Base-by-base conservation (phyloP, 2,888 invertebrate species). In the Nomada fabriciana region DNA sequence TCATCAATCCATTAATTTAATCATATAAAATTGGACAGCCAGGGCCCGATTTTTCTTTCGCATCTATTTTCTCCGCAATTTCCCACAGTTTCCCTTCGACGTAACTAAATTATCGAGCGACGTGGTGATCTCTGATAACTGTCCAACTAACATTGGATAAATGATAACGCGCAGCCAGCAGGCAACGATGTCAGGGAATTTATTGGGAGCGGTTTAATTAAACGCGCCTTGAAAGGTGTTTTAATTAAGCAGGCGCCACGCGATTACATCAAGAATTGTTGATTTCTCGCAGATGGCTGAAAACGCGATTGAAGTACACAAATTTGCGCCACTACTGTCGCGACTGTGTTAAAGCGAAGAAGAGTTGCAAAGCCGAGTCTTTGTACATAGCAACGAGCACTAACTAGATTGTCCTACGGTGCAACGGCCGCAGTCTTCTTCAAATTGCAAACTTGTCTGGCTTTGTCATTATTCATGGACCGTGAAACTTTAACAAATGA, bases 201-300 rank as follows among this genome's bases (percentile, higher is more conserved):
- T 71, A 65, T 71, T 52, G 23, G 52, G 47, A 20, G 64, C 42
- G 29, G 71, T 65, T 71, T 71, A 71, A 76, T 76, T 76, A 76
- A 76, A 71, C 55, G 23, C 29, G 23, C n/a, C 76, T 36, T 29
- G 64, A 59, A 76, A 50, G 71, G 63, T n/a, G 63, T 61, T 47
- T 76, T 57, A 63, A 76, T 63, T 74, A 50, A 76, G 61, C 70
- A 25, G 23, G 15, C 23, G 50, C 36, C 13, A 13, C 9, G 59
- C 25, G 63, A 68, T 68, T 68, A 29, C 23, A 42, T 36, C 36
- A 68, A 52, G 50, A 74, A 23, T 52, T 23, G 74, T 11, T 42
- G 50, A 74, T 52, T 64, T 43, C 43, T 29, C 18, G 36, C 10
- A 5, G 57, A 69, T 25, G 7, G 29, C 1, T 5, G n/a, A 15